Evolutionary conservation across 2,888 invertebrate genomes (phyloP).

Genomic region (Stenurella melanura): DNA sequence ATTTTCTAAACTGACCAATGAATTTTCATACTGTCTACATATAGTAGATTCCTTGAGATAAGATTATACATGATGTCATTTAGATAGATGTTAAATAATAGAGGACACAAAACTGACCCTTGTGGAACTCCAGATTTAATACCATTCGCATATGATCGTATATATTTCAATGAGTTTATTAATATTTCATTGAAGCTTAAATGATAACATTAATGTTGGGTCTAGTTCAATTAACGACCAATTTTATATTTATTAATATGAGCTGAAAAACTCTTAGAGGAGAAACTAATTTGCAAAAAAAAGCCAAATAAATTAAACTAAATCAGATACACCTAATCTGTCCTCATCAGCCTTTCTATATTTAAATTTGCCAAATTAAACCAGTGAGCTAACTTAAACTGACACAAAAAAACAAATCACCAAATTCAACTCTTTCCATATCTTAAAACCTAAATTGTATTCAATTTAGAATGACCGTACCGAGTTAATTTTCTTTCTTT

Average conservation of each 20-base stretch:
- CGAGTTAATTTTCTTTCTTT: conserved; percentile 32
- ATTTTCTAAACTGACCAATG: too few relatives aligned
- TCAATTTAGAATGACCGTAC: conserved; percentile 35
- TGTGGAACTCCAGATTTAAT: too few relatives aligned
- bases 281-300: neutral
- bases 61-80: too few relatives aligned
- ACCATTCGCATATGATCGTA: too few relatives aligned
- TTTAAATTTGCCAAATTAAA: conserved; percentile 58
- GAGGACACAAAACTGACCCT: too few relatives aligned
- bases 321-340: conserved; percentile 50
- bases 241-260: neutral
- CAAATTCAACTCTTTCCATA: conserved; percentile 56
- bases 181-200: too few relatives aligned
- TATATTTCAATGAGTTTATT: too few relatives aligned
- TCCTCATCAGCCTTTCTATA: conserved; percentile 52
- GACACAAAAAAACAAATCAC: conserved; percentile 56
- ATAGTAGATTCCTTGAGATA: too few relatives aligned
- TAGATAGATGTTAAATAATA: too few relatives aligned
- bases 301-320: conserved; percentile 14
- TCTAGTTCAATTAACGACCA: neutral
- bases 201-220: neutral
- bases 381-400: conserved; percentile 59
- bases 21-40: too few relatives aligned
- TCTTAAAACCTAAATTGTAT: conserved; percentile 46
- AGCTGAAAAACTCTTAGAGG: neutral